Base-by-base conservation (phyloP, 2,888 invertebrate species). In the Acleris holmiana region DNA sequence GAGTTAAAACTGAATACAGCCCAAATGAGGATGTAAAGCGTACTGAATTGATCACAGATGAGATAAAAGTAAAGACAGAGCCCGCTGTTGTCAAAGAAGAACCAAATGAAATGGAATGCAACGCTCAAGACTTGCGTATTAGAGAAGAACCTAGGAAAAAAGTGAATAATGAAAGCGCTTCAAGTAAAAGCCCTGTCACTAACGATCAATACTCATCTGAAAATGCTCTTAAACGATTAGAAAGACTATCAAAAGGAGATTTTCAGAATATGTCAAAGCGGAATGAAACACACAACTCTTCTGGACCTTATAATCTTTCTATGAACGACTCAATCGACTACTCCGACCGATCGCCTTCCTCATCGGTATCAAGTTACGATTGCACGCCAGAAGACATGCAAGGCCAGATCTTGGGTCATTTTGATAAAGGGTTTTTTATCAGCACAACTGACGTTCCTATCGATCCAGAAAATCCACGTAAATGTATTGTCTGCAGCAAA, bases 401-500 rank as follows among this genome's bases (percentile, higher is more conserved):
- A 73, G 94, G 95, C 54, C 94, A 94, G 81, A 94, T 95, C 46
- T 95, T 94, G 75, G 95, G 95, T 0, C 95, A 95, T 79, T 96
- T 95, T 76, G 95, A 96, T 73, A 95, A 95, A 78, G 96, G 96
- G 0, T 95, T 95, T 65, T 95, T 96, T 77, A 94, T 96, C 65
- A 91, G 86, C 64, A 95, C 95, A 13, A 94, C 95, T 75, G 98
- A 98, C 77, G 96, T 98, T 62, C 98, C 98, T 41, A 94, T 98
- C 65, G 98, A 98, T 82, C 96, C 96, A 79, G 98, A 98, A 73
- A 98, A 98, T 85, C 98, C 98, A 0, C 93, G 97, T 44, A 95
- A 96, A 74, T 99, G 99, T 86, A 95, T 97, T 3, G 97, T 97
- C 40, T 99, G 99, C 84, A 97, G 97, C 7, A 98, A 98, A 88